Evolutionary conservation across 2,797 vertebrate genomes (phyloP).

Genomic region (Tokudaia tokunoshimensis): DNA sequence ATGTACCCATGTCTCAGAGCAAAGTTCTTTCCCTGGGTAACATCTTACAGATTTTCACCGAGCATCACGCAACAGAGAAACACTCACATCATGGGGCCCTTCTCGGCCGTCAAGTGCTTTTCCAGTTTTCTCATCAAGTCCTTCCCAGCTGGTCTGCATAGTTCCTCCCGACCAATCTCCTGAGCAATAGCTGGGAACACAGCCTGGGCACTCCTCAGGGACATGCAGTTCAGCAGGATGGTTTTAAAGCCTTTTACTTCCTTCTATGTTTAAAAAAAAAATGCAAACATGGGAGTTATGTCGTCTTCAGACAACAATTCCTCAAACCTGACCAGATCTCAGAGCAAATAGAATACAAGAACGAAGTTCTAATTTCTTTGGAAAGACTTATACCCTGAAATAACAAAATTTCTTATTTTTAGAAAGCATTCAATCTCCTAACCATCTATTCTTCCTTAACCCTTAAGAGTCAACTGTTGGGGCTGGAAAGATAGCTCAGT

Average conservation of each 20-base stretch:
- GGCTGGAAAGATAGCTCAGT: background rate
- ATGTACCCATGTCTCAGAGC: background rate
- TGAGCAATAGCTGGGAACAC: constrained; percentile 93
- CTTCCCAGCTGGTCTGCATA: constrained; percentile 79
- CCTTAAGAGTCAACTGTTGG: background rate
- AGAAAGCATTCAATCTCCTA: background rate
- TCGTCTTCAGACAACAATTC: constrained; percentile 29
- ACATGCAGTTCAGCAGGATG: constrained; percentile 96
- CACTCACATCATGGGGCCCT: constrained; percentile 94
- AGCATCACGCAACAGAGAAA: background rate
- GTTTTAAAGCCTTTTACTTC: constrained; percentile 88
- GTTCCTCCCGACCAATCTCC: constrained; percentile 87
- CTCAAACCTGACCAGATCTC: background rate
- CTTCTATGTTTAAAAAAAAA: constrained; percentile 84
- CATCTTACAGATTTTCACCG: background rate
- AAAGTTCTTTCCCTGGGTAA: background rate
- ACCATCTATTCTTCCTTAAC: constrained; percentile 24
- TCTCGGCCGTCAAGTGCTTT: constrained; percentile 89
- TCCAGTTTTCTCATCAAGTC: constrained; percentile 88
- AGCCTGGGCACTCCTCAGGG: constrained; percentile 92
- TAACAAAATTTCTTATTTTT: background rate
- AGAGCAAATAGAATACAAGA: background rate
- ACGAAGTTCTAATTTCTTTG: background rate
- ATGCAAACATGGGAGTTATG: background rate
- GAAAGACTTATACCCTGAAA: constrained; percentile 32